Percentiles rank a stretch among this genome's conserved stretches.
phyloP scores from a whole-genome alignment of 2,797 vertebrate genomes.

The Philypnodon macrostomus region DNA sequence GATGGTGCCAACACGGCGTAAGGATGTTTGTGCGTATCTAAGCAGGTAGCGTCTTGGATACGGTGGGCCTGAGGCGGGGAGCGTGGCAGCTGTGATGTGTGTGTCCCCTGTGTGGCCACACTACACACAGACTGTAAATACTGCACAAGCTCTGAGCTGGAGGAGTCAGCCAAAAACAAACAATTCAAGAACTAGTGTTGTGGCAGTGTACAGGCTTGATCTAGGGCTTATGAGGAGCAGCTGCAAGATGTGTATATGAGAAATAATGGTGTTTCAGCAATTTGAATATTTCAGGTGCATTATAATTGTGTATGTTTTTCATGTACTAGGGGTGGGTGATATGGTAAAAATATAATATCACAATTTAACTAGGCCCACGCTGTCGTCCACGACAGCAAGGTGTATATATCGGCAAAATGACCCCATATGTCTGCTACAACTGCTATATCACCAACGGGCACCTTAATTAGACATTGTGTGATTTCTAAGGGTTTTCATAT shows the following conservation, averaged over 20 bases:
- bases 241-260: not conserved
- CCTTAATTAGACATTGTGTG: too few relatives aligned
- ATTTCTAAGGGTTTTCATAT: too few relatives aligned
- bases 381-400: too few relatives aligned
- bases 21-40: slow-evolving; percentile 43
- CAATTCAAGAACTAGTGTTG: slow-evolving; percentile 9
- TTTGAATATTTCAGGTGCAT: too few relatives aligned
- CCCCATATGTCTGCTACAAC: too few relatives aligned
- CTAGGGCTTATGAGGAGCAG: not conserved
- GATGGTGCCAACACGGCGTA: slow-evolving; percentile 29
- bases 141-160: slow-evolving; percentile 11
- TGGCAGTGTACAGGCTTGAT: slow-evolving; percentile 3
- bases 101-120: slow-evolving; percentile 27
- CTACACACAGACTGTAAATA: slow-evolving; percentile 15
- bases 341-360: too few relatives aligned
- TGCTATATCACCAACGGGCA: too few relatives aligned
- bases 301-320: too few relatives aligned
- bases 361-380: too few relatives aligned
- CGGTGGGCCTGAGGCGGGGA: slow-evolving; percentile 42
- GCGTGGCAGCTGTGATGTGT: slow-evolving; percentile 48
- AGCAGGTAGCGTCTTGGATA: slow-evolving; percentile 32
- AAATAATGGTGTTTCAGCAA: not conserved
- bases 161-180: slow-evolving; percentile 9
- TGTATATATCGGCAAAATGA: too few relatives aligned
- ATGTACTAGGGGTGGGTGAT: too few relatives aligned